Evolutionary conservation across 2,888 invertebrate genomes (phyloP).

Genomic region (Tenthredo notha): DNA sequence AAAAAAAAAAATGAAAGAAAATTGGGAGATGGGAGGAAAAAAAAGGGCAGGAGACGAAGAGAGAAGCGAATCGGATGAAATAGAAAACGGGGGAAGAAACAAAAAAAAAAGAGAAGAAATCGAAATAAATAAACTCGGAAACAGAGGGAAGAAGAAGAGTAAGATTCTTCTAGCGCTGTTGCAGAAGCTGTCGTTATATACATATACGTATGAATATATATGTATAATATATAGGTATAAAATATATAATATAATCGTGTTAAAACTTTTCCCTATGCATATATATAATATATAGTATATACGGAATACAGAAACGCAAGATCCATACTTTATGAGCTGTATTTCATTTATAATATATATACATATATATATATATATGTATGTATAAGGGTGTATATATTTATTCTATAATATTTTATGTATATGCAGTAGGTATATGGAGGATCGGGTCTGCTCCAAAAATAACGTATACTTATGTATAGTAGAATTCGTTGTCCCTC

Average conservation of each 20-base stretch:
- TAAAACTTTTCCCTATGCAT: background rate
- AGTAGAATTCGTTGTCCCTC: background rate
- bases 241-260: conserved; percentile 3
- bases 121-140: conserved; percentile 58
- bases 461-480: background rate
- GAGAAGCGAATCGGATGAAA: background rate
- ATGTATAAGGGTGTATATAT: background rate
- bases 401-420: background rate
- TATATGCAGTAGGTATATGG: background rate
- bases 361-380: background rate
- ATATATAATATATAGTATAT: background rate
- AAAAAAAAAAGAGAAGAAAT: conserved; percentile 58
- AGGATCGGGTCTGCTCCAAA: background rate
- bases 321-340: no score
- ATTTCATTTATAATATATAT: background rate
- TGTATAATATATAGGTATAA: background rate
- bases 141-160: background rate
- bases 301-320: no score
- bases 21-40: conserved; percentile 50
- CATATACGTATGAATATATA: background rate
- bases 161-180: background rate
- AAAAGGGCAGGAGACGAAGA: conserved; percentile 54
- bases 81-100: conserved; percentile 13
- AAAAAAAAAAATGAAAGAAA: conserved; percentile 50
- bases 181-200: background rate